phyloP scores from a whole-genome alignment of 2,113 vertebrate genomes.

The Alouatta palliata region DNA sequence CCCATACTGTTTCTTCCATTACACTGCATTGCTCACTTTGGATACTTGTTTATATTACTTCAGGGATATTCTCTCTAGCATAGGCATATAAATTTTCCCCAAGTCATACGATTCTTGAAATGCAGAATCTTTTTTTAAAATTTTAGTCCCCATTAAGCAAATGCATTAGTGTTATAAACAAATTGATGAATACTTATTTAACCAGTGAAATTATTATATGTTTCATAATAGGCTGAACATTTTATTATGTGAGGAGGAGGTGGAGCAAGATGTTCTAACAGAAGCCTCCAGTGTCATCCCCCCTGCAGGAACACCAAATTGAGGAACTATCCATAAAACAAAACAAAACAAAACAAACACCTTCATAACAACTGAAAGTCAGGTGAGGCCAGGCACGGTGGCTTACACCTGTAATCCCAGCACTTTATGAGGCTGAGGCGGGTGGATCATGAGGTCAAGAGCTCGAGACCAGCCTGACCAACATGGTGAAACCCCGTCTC shows the following conservation, averaged over 20 bases:
- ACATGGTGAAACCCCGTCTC: too few species aligned
- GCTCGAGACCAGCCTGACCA: too few species aligned
- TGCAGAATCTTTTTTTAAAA: neutral
- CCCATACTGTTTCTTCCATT: neutral
- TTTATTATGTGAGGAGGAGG: neutral
- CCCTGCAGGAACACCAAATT: too few species aligned
- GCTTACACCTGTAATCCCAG: too few species aligned
- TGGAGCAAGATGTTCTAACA: too few species aligned
- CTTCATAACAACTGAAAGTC: too few species aligned
- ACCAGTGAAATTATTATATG: neutral
- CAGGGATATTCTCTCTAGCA: neutral
- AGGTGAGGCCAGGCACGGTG: too few species aligned
- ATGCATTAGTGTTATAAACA: neutral
- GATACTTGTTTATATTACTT: neutral
- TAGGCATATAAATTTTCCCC: neutral
- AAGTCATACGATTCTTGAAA: conserved; percentile 6
- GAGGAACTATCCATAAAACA: too few species aligned
- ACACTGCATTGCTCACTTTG: neutral
- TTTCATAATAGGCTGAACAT: neutral
- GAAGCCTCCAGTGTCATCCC: too few species aligned
- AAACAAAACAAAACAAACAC: too few species aligned
- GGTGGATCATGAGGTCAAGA: too few species aligned
- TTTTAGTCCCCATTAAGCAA: neutral
- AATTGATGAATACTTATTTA: neutral
- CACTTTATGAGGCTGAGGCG: too few species aligned